Evolutionary conservation across 2,113 vertebrate species (phyloP), one percentile per base, ranked within the genome.

Genomic region (Corythoichthys intestinalis): DNA sequence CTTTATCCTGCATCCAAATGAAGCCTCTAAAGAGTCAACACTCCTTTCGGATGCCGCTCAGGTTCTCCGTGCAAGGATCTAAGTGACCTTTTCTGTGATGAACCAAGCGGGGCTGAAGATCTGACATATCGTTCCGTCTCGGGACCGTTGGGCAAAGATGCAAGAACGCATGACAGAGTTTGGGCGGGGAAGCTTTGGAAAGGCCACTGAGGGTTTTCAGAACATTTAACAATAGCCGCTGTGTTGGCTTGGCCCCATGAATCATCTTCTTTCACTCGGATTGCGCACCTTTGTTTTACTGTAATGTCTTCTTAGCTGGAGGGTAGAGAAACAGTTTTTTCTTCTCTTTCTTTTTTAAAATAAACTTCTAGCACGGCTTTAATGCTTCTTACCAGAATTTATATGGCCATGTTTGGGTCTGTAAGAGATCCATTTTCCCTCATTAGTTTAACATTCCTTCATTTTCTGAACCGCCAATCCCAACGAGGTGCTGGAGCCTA

Each of bases 51-150:
- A 75, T 72, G 72, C 77, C 85, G 83, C 73, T 85, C 89, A 75
- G 72, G 46, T 53, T 67, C 64, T 76, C 65, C 57, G 44, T 67
- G 80, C 79, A 57, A 86, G 81, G 74, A 77, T 71, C 67, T 79
- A 60, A 41, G 76, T 89, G 89, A 90, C 88, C 90, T 91, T 91
- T 91, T 73, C 53, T 68, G 77, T 87, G 89, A 91, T 88, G 74
- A 87, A 91, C 80, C 81, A 41, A 64, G 68, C 49, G 75, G 71
- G 81, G 76, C 71, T 73, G 71, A 60, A 48, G 78, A 64, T 69
- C 63, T 88, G 89, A 90, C 89, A 82, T 58, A 72, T 83, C 76
- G 67, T 85, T 91, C 84, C 85, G 86, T 92, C 90, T 91, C 83
- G 72, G 86, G 75, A 85, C 75, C 78, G 74, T 82, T 82, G 83